Conservation (phyloP, 2,888 invertebrate species). For the Oscheius sp. region DNA sequence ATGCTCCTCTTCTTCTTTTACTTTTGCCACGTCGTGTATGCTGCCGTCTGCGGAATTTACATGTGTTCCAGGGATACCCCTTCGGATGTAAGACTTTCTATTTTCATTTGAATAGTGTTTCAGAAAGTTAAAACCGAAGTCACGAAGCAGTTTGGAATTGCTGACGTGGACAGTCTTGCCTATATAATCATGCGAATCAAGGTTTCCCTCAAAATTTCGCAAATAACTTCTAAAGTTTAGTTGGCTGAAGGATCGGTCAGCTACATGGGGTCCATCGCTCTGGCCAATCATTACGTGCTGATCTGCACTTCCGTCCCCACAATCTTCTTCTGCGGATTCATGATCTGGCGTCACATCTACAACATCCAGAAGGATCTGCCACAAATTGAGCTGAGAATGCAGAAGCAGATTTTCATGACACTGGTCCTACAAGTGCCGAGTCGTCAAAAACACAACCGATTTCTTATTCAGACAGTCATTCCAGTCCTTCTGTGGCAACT, state of each 20-base stretch:
- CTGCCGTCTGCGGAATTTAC: not conserved
- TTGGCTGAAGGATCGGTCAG: not conserved
- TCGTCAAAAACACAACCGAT: no score
- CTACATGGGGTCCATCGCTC: not conserved
- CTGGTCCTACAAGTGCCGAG: no score
- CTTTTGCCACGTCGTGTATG: not conserved
- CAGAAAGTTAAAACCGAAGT: not conserved
- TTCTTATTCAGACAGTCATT: no score
- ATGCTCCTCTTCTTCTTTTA: not conserved
- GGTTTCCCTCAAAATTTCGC: no score
- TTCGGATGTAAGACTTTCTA: not conserved
- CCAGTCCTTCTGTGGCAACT: no score
- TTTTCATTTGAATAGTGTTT: not conserved
- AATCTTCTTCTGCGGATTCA: conserved; percentile 7
- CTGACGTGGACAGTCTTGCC: not conserved
- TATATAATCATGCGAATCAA: not conserved
- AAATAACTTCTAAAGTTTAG: no score
- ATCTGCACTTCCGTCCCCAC: not conserved
- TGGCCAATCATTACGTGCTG: conserved; percentile 13
- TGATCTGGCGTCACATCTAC: not conserved
- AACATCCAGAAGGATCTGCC: not conserved
- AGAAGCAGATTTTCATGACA: no score
- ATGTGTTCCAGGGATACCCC: conserved; percentile 1
- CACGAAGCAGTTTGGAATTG: not conserved
- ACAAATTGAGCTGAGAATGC: no score